phyloP scores from a whole-genome alignment of 2,797 vertebrate species.

The Borostomias antarcticus region DNA sequence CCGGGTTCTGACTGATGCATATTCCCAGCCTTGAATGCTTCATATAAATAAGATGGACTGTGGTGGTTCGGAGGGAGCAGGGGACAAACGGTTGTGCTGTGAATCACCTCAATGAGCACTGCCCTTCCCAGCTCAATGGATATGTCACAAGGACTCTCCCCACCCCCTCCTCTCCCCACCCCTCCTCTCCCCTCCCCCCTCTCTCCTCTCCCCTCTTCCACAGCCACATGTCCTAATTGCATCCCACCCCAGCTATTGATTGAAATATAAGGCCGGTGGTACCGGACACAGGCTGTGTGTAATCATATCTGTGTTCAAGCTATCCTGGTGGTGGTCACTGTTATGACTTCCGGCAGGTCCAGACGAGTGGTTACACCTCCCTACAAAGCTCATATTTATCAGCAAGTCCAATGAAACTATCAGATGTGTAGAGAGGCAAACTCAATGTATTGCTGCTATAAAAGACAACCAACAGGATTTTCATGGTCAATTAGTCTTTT shows the following conservation, averaged over 20 bases:
- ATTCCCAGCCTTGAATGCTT: conserved; percentile 78
- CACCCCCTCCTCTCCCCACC: conserved; percentile 31
- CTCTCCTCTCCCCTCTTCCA: too few species aligned
- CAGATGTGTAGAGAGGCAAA: too few species aligned
- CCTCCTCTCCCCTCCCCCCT: conserved; percentile 38
- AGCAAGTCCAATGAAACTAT: conserved; percentile 7
- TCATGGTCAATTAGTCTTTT: conserved; percentile 61
- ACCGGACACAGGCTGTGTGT: conserved; percentile 10
- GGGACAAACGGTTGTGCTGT: conserved; percentile 70
- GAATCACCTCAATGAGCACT: conserved; percentile 74
- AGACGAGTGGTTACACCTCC: too few species aligned
- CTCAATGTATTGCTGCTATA: too few species aligned
- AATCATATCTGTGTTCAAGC: background rate
- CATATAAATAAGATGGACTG: conserved; percentile 77
- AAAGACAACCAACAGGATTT: conserved; percentile 47
- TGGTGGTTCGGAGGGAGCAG: conserved; percentile 59
- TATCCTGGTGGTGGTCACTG: background rate
- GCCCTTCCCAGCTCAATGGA: conserved; percentile 62
- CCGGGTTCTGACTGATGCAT: conserved; percentile 75
- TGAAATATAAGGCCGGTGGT: conserved; percentile 57
- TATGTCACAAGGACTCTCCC: conserved; percentile 63
- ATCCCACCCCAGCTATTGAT: conserved; percentile 62
- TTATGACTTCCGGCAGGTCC: too few species aligned
- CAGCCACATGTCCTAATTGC: conserved; percentile 65
- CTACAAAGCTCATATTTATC: too few species aligned